Base-by-base conservation (phyloP, 2,113 vertebrate genomes). In the Tupaia chinensis region DNA sequence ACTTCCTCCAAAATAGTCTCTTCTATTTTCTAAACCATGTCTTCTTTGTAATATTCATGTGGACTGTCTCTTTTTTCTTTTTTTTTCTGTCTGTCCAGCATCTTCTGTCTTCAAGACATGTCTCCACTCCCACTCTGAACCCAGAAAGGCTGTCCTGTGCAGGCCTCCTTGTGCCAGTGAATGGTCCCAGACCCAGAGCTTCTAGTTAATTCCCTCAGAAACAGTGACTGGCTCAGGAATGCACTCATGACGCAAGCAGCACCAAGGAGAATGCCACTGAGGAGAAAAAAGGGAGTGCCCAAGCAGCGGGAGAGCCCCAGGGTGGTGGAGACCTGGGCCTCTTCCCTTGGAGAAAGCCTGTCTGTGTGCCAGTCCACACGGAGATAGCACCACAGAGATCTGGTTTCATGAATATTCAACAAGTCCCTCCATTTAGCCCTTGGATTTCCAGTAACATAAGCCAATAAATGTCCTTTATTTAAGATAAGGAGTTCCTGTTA, bases 301-400 rank as follows among this genome's bases (percentile, higher is more conserved):
- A 6, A 5, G 0, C 0, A 56, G 72, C 17, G 15, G 76, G 27
- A 12, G 17, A 82, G 25, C 54, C 54, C 1, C 0, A 27, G 12
- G 32, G 72, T n/a, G 25, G 2, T 0, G 7, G 61, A 63, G 27
- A 12, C 22, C 66, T 78, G 34, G 78, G 32, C 4, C 29, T 82
- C 25, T 66, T 27, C 14, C 68, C 10, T 20, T 20, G 27, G 61
- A 66, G 56, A 81, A 76, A 78, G 58, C 16, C 27, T 34, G 11
- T 74, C 16, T 53, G 2, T 1, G 0, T 0, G 10, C n/a, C 68
- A 58, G 72, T 70, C 79, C 56, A 27, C 65, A 16, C n/a, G 76
- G 63, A 32, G 1, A 54, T 4, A 63, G 20, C 17, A 44, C 1
- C 60, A 25, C 32, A 25, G 44, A 34, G 54, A 54, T 1, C 32